Conservation (phyloP, 2,888 invertebrate genomes). For the Netelia melanura region DNA sequence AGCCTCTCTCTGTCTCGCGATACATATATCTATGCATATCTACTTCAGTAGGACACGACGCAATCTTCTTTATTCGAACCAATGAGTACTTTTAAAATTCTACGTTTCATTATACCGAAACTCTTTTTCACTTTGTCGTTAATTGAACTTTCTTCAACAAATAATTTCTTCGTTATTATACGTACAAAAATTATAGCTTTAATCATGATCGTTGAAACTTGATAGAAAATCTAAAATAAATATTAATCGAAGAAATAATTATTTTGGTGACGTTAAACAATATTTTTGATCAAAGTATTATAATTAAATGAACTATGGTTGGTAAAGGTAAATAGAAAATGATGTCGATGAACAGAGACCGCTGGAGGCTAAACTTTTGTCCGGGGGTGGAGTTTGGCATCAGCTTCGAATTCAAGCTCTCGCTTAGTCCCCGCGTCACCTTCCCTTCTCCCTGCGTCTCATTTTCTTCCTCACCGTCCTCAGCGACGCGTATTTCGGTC, state of each 20-base stretch:
- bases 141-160: neutral
- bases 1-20: too few species aligned
- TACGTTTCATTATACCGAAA: too few species aligned
- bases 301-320: neutral
- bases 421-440: slow-evolving; percentile 14
- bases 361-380: neutral
- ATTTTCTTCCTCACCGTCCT: slow-evolving; percentile 13
- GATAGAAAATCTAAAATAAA: neutral
- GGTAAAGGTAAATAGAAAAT: neutral
- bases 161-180: neutral
- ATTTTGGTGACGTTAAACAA: neutral
- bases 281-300: neutral
- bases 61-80: too few species aligned
- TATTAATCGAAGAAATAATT: neutral
- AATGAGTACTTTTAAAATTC: too few species aligned
- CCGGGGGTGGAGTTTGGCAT: neutral
- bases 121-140: neutral
- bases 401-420: slow-evolving; percentile 34
- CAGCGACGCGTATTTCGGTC: slow-evolving; percentile 63
- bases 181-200: neutral
- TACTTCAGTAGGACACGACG: neutral
- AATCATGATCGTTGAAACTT: neutral
- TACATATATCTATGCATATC: neutral
- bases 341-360: slow-evolving; percentile 1
- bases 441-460: slow-evolving; percentile 9